Percentiles rank a stretch among this genome's conserved stretches.
These are phyloP conservation scores for Diorhabda carinulata DNA, from an alignment of 1,140 invertebrate species.

Conservation along the genomic window DNA sequence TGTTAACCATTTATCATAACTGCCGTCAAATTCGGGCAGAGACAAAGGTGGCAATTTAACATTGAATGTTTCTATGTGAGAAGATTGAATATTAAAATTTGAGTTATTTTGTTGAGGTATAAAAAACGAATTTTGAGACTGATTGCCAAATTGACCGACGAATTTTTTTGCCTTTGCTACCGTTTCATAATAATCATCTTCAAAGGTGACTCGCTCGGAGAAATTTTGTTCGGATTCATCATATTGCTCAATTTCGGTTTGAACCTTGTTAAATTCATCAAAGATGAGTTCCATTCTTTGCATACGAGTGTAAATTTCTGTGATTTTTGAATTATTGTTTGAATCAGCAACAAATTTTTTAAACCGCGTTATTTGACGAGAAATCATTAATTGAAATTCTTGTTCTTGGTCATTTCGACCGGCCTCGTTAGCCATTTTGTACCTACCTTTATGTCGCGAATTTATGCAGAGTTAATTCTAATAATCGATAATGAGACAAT, in stretches of 20 bases:
- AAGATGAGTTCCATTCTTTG: neutral
- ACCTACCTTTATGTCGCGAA: too few relatives aligned
- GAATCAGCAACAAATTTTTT: neutral
- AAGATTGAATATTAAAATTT: neutral
- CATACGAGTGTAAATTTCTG: neutral
- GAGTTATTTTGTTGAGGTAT: neutral
- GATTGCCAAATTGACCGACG: neutral
- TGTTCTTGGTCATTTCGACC: too few relatives aligned
- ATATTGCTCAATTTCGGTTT: constrained; percentile 9
- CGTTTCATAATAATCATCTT: constrained; percentile 12
- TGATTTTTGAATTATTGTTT: neutral
- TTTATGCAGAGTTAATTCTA: too few relatives aligned
- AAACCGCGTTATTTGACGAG: neutral
- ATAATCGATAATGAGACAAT: too few relatives aligned
- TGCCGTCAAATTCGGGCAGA: constrained; percentile 20
- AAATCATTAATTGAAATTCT: neutral
- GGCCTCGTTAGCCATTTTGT: too few relatives aligned
- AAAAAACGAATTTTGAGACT: neutral
- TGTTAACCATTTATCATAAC: constrained; percentile 23
- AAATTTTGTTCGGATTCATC: neutral
- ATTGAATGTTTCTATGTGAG: neutral
- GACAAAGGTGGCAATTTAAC: constrained; percentile 17
- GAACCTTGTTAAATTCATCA: constrained; percentile 12
- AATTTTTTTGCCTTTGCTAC: constrained; percentile 7
- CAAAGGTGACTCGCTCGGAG: constrained; percentile 7